Evolutionary conservation across 2,797 vertebrate species (phyloP).

Genomic region (Amniataba percoides): DNA sequence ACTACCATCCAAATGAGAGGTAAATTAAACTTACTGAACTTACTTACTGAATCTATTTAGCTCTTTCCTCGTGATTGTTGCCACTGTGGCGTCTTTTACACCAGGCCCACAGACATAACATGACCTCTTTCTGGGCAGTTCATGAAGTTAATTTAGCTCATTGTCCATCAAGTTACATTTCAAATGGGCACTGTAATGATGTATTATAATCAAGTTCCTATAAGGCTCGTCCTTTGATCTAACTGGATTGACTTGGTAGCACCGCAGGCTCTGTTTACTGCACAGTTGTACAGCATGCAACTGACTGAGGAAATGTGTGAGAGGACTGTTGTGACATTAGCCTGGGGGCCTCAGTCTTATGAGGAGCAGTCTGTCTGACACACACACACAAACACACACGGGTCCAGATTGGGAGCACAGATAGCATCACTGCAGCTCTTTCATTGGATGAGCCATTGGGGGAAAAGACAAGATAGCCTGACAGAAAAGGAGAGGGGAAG

Average conservation of each 20-base stretch:
- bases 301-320: conserved; percentile 75
- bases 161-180: conserved; percentile 64
- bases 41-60: too few species aligned
- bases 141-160: conserved; percentile 65
- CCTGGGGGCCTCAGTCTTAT: conserved; percentile 76
- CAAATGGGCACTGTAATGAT: conserved; percentile 35
- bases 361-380: conserved; percentile 79
- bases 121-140: conserved; percentile 53
- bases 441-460: conserved; percentile 69
- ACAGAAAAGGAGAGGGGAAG: conserved; percentile 36
- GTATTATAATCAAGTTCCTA: conserved; percentile 52
- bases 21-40: too few species aligned
- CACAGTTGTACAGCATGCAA: conserved; percentile 55
- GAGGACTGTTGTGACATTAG: conserved; percentile 81
- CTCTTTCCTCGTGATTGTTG: neutral
- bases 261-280: conserved; percentile 59
- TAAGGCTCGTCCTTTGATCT: conserved; percentile 45
- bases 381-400: conserved; percentile 41
- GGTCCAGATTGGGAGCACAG: conserved; percentile 60
- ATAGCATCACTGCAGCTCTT: conserved; percentile 76
- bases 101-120: conserved; percentile 14
- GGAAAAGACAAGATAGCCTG: conserved; percentile 59
- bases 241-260: conserved; percentile 62
- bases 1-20: too few species aligned
- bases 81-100: neutral